A percentile compares a stretch with the other conserved stretches of the same genome.
phyloP scores from a whole-genome alignment of 2,888 invertebrate species.

The Eupithecia centaureata region DNA sequence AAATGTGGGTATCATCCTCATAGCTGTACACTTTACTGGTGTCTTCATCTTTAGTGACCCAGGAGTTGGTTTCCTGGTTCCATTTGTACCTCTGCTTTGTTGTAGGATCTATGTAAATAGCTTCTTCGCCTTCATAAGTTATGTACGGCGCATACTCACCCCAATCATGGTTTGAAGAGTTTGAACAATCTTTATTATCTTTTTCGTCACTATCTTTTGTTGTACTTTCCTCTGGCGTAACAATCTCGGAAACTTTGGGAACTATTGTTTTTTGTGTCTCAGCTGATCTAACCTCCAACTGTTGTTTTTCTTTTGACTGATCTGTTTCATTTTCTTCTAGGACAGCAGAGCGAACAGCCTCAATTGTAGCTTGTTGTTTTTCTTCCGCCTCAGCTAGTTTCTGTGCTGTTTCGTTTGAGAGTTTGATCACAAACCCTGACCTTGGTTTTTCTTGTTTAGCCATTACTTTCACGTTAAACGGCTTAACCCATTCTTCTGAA shows the following conservation, averaged over 20 bases:
- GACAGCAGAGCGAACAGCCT: slow-evolving; percentile 9
- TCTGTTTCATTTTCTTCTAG: not conserved
- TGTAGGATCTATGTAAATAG: slow-evolving; percentile 89
- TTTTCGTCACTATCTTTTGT: not conserved
- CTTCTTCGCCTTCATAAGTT: slow-evolving; percentile 87
- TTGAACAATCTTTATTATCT: slow-evolving; percentile 22
- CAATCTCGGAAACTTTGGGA: not conserved
- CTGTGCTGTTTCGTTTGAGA: slow-evolving; percentile 76
- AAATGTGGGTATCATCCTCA: slow-evolving; percentile 91
- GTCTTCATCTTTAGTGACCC: slow-evolving; percentile 73
- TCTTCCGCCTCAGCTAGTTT: slow-evolving; percentile 74
- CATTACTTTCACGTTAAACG: slow-evolving; percentile 51
- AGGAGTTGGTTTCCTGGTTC: slow-evolving; percentile 80
- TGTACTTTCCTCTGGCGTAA: not conserved
- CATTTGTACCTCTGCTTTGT: slow-evolving; percentile 87
- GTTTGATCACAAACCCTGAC: slow-evolving; percentile 78
- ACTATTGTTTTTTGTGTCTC: slow-evolving; percentile 15
- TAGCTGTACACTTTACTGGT: slow-evolving; percentile 84
- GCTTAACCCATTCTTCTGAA: slow-evolving; percentile 13
- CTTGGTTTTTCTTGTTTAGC: slow-evolving; percentile 64
- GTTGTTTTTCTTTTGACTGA: slow-evolving; percentile 21
- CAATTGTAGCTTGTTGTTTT: slow-evolving; percentile 54
- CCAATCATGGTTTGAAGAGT: slow-evolving; percentile 52
- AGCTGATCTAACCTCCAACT: slow-evolving; percentile 19
- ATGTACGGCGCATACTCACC: slow-evolving; percentile 84